Percentiles rank a stretch among this genome's conserved stretches.
phyloP scores from a whole-genome alignment of 1,140 invertebrate species.

The Sinella curviseta region DNA sequence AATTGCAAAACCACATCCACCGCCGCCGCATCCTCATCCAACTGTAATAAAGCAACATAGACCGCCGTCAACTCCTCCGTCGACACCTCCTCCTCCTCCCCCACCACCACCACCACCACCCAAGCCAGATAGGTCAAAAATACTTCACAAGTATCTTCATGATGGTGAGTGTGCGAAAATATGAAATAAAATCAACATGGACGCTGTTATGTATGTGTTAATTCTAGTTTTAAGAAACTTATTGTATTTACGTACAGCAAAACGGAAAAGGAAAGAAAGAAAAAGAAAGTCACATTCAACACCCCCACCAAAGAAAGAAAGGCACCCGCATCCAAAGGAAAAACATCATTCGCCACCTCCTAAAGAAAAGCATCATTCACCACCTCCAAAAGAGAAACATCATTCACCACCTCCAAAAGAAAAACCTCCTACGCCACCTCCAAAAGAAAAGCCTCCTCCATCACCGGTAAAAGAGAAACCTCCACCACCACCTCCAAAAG shows the following conservation, averaged over 20 bases:
- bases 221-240: neutral
- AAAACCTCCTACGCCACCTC: too few species aligned
- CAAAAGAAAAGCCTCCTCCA: too few species aligned
- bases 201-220: too few species aligned
- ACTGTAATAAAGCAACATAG: too few species aligned
- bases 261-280: conserved; percentile 5
- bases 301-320: neutral
- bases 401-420: too few species aligned
- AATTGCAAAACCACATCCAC: neutral
- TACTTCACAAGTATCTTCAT: neutral
- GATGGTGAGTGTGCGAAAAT: neutral
- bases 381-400: too few species aligned
- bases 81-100: too few species aligned
- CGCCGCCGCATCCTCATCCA: too few species aligned
- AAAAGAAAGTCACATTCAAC: neutral
- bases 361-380: neutral
- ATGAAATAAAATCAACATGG: neutral
- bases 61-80: too few species aligned
- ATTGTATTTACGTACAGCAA: neutral
- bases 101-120: too few species aligned
- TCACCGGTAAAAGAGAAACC: neutral
- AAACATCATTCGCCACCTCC: neutral
- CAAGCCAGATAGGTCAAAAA: neutral
- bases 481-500: neutral
- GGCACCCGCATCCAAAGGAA: neutral